Conservation (phyloP, 2,888 invertebrate genomes). For the Leistus spinibarbis region DNA sequence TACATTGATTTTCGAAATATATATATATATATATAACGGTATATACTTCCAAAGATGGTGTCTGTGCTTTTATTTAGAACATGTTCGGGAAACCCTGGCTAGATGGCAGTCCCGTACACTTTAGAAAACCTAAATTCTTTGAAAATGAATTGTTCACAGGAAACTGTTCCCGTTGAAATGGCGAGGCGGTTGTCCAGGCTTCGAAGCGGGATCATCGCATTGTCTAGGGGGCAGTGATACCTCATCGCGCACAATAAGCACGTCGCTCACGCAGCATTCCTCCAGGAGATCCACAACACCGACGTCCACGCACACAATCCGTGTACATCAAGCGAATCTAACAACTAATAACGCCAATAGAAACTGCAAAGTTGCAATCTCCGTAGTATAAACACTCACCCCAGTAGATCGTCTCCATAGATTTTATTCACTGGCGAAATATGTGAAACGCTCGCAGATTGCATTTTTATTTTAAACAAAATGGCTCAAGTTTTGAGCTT, state of each 20-base stretch:
- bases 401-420: not conserved
- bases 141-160: slow-evolving; percentile 53
- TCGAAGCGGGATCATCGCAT: slow-evolving; percentile 47
- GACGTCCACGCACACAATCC: slow-evolving; percentile 53
- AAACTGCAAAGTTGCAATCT: slow-evolving; percentile 54
- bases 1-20: no score
- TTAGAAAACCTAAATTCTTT: not conserved
- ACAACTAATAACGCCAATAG: slow-evolving; percentile 46
- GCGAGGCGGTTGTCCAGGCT: slow-evolving; percentile 64
- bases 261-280: slow-evolving; percentile 53
- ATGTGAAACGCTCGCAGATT: no score
- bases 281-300: slow-evolving; percentile 46
- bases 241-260: slow-evolving; percentile 52
- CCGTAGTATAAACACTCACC: slow-evolving; percentile 50
- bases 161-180: slow-evolving; percentile 74
- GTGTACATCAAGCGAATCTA: slow-evolving; percentile 48
- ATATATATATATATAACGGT: no score
- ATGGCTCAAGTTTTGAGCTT: not conserved
- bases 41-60: no score
- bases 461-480: not conserved
- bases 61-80: no score
- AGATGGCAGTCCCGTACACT: no score
- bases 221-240: slow-evolving; percentile 51
- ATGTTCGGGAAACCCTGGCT: no score
- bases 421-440: no score